Conservation (phyloP, 2,113 vertebrate genomes). For the Martes martes region DNA sequence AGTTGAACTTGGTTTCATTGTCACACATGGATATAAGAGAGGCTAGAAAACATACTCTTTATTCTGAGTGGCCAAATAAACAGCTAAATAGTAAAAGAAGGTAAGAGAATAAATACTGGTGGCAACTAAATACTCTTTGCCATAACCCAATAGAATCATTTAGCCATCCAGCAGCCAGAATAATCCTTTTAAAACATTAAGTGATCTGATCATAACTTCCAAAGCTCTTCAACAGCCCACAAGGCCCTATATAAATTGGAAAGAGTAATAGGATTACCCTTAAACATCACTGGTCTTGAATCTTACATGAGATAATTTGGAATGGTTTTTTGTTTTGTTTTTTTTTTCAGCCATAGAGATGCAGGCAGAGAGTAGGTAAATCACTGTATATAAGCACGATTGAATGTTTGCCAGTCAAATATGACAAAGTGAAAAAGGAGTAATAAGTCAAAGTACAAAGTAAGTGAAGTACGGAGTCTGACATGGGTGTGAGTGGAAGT, state of each 20-base stretch:
- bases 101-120: not conserved
- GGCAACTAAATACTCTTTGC: not conserved
- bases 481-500: not conserved
- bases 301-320: not conserved
- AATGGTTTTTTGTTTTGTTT: not conserved
- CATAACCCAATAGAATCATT: not conserved
- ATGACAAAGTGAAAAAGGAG: not conserved
- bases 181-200: not conserved
- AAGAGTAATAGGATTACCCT: not conserved
- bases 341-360: not conserved
- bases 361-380: not conserved
- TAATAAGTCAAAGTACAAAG: not conserved
- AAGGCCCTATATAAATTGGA: not conserved
- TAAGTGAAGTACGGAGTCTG: not conserved
- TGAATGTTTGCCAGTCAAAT: not conserved
- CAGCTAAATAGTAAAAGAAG: not conserved
- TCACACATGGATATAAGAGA: not conserved
- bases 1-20: not conserved
- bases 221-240: not conserved
- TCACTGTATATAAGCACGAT: not conserved
- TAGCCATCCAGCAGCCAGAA: not conserved
- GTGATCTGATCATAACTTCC: not conserved
- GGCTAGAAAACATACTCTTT: not conserved
- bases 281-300: not conserved
- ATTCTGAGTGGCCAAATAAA: not conserved